phyloP scores from a whole-genome alignment of 2,888 invertebrate genomes.

The Aradus depressus region DNA sequence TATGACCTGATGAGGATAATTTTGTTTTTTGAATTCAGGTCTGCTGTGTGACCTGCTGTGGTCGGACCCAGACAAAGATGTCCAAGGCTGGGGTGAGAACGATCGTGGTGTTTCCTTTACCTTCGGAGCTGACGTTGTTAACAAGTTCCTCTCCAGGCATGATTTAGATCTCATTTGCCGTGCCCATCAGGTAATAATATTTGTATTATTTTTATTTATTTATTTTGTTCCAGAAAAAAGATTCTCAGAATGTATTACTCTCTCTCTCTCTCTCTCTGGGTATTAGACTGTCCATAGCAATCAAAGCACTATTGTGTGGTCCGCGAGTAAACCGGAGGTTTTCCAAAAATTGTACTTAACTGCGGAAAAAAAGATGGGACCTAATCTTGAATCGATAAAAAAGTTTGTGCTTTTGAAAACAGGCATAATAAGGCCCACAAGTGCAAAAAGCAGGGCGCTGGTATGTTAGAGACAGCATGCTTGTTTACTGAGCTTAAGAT shows the following conservation, averaged over 20 bases:
- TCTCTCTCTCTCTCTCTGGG: not conserved
- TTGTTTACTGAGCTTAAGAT: too few relatives aligned
- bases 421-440: too few relatives aligned
- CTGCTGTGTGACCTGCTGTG: slow-evolving; percentile 91
- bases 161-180: slow-evolving; percentile 95
- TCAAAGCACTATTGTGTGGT: too few relatives aligned
- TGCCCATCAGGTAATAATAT: slow-evolving; percentile 71
- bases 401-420: too few relatives aligned
- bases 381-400: too few relatives aligned
- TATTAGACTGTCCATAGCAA: too few relatives aligned
- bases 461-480: too few relatives aligned
- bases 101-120: slow-evolving; percentile 97
- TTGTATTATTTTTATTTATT: slow-evolving; percentile 10
- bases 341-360: too few relatives aligned
- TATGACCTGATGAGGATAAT: too few relatives aligned
- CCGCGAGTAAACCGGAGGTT: too few relatives aligned
- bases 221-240: slow-evolving; percentile 7
- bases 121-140: slow-evolving; percentile 94
- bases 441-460: too few relatives aligned
- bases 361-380: too few relatives aligned
- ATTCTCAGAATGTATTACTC: not conserved
- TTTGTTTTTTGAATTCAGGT: slow-evolving; percentile 43
- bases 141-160: slow-evolving; percentile 90
- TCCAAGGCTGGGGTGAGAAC: slow-evolving; percentile 92
- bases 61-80: slow-evolving; percentile 95